A percentile compares a stretch with the other conserved stretches of the same genome.
Evolutionary conservation across 1,140 invertebrate genomes (phyloP).

Genomic region (Brachionus rubens): DNA sequence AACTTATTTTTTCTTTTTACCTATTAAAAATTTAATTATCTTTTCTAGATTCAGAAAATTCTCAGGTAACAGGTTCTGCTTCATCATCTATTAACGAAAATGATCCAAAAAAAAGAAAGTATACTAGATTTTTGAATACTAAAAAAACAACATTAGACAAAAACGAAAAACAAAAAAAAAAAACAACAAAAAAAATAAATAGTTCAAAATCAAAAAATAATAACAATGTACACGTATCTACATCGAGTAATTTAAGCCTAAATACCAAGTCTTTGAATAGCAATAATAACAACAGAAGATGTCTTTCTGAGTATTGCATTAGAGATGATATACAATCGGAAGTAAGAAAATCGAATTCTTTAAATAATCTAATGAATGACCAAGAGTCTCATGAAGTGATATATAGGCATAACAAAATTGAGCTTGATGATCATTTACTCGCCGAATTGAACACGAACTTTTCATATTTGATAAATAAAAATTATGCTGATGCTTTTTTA

Average conservation of each 20-base stretch:
- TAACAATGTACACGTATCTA: neutral
- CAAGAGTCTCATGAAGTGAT: too few relatives aligned
- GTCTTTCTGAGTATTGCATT: neutral
- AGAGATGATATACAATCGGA: neutral
- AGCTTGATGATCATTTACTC: conserved; percentile 7
- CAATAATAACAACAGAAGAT: conserved; percentile 5
- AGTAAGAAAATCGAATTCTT: neutral
- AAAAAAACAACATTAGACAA: neutral
- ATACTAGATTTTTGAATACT: conserved; percentile 7
- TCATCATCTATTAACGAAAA: neutral
- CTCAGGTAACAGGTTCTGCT: neutral
- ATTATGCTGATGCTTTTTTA: conserved; percentile 26
- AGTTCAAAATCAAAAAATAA: conserved; percentile 6
- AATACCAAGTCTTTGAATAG: neutral
- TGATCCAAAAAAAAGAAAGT: neutral
- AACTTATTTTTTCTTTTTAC: neutral
- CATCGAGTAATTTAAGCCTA: neutral
- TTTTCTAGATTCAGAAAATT: too few relatives aligned
- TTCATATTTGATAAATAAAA: conserved; percentile 1
- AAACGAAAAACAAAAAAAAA: neutral
- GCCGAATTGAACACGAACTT: conserved; percentile 20
- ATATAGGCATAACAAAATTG: conserved; percentile 16
- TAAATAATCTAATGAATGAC: neutral
- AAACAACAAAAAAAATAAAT: neutral
- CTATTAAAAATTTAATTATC: neutral